A percentile compares a stretch with the other conserved stretches of the same genome.
Evolutionary conservation across 2,888 invertebrate species (phyloP).

Genomic region (Lutraria lutraria): DNA sequence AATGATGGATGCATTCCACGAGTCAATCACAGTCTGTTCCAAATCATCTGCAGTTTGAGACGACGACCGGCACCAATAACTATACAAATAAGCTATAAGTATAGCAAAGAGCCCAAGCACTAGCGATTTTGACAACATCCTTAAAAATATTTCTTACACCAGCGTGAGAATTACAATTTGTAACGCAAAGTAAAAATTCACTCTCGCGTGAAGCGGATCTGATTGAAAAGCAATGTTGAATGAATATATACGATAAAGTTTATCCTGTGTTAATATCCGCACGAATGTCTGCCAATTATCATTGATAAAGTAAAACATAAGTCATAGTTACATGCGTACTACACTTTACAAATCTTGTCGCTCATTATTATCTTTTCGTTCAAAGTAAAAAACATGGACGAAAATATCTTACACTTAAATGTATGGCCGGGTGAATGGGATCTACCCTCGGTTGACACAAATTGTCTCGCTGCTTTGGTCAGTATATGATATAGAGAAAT

Average conservation of each 20-base stretch:
- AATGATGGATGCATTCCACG: constrained; percentile 71
- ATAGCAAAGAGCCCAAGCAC: constrained; percentile 60
- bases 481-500: neutral
- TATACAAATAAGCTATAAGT: constrained; percentile 63
- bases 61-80: constrained; percentile 42
- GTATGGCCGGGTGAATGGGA: constrained; percentile 96
- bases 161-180: neutral
- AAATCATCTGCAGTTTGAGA: constrained; percentile 39
- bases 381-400: constrained; percentile 70
- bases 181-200: neutral
- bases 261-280: neutral
- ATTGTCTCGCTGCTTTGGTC: constrained; percentile 94
- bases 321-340: no score
- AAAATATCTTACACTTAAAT: constrained; percentile 88
- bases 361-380: neutral
- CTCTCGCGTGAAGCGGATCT: no score
- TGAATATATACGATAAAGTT: neutral
- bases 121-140: constrained; percentile 65
- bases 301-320: no score
- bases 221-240: no score
- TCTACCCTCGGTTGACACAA: constrained; percentile 93
- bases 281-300: no score
- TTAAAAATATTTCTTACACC: neutral
- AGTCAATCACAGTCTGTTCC: constrained; percentile 72
- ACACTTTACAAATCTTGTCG: neutral